Evolutionary conservation across 2,888 invertebrate species (phyloP), one percentile per base, ranked within the genome.

Genomic region (Itoplectis maculator): DNA sequence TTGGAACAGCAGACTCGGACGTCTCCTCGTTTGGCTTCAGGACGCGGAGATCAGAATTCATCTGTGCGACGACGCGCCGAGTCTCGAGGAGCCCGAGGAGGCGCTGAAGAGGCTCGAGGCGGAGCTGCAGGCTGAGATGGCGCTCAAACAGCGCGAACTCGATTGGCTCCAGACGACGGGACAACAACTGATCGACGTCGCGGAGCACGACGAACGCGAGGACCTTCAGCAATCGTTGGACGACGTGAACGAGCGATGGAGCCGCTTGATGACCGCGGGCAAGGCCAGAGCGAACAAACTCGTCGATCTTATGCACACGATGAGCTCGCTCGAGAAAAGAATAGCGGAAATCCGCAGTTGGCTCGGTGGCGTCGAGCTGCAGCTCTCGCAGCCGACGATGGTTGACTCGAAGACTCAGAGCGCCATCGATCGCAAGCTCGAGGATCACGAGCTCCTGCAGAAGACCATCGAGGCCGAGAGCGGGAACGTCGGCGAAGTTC

Each of bases 131-230:
- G 94, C 96, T 0, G 97, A 97, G 91, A 95, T 97, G 87, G 94
- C 95, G 0, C 91, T 97, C 83, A 96, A 97, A 88, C 96, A 96
- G 90, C 94, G 96, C 4, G 97, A 97, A 91, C 95, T 96, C 56
- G 95, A 96, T 82, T 97, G 97, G 97, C 93, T 98, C 18, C 90
- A 95, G 5, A 94, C 94, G 82, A 96, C 96, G 0, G 97, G 97
- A 0, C 93, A 93, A 9, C 95, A 95, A 85, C 92, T 97, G 63
- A 93, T 96, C 11, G 94, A 95, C 76, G 95, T 95, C 79, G 95
- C 95, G 70, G 95, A 95, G 66, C 94, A 95, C 2, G 91, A 93
- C 0, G 95, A 96, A 86, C 95, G 95, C 76, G 92, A 93, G 13
- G 94, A 94, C 74, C 92, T 96, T 13, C 94, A 95, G 83, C 91